A percentile compares a stretch with the other conserved stretches of the same genome.
Evolutionary conservation across 2,113 vertebrate genomes (phyloP).

Genomic region (Nyctibius bracteatus): DNA sequence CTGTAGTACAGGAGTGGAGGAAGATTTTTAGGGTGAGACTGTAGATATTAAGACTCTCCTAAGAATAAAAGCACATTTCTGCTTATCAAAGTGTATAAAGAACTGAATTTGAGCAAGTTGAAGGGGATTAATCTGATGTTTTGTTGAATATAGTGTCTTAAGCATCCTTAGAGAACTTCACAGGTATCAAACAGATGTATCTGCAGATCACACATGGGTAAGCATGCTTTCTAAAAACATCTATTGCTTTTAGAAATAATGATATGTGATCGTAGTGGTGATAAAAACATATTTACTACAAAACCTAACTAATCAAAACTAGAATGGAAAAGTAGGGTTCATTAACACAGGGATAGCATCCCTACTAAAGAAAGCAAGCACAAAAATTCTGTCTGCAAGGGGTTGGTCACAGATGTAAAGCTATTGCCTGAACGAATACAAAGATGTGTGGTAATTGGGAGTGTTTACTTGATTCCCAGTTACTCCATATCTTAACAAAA

Average conservation of each 20-base stretch:
- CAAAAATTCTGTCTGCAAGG: neutral
- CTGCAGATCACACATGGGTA: neutral
- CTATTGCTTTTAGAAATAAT: neutral
- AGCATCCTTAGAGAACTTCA: neutral
- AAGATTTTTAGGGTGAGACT: neutral
- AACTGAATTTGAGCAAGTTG: neutral
- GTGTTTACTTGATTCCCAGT: conserved; percentile 49
- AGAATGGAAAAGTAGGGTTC: neutral
- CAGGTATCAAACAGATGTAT: neutral
- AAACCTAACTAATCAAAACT: neutral
- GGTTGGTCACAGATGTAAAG: neutral
- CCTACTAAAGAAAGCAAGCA: neutral
- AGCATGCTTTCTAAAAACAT: neutral
- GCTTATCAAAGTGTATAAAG: neutral
- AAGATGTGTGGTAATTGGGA: neutral
- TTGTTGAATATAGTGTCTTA: neutral
- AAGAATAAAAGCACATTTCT: neutral
- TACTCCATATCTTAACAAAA: neutral
- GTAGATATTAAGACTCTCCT: neutral
- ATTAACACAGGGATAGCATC: neutral
- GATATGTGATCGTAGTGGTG: accelerated
- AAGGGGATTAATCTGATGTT: neutral
- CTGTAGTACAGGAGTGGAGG: neutral
- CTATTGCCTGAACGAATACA: neutral
- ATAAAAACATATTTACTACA: neutral